Evolutionary conservation across 1,140 invertebrate genomes (phyloP), one percentile per base, ranked within the genome.

Genomic region (Caenorhabditis latens): DNA sequence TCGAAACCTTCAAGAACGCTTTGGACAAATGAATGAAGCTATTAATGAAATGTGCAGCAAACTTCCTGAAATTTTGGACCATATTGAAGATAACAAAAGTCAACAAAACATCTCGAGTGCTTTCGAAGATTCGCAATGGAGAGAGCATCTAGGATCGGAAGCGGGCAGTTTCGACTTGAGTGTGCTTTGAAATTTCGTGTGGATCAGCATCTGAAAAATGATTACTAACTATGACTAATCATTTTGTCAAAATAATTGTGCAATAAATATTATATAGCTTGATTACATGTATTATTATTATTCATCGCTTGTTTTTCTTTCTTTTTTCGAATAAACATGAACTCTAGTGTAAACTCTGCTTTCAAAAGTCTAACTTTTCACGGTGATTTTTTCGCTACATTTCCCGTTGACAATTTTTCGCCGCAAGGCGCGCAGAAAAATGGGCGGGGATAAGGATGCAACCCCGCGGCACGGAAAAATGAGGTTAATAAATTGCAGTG

Each of bases 121-220:
- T 8, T 71, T 71, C n/a, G 42, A 71, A 11, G 65, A 71, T 46
- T 71, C 65, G n/a, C 43, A 21, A 43, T 71, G 65, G 65, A 42
- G 42, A 19, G 21, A 14, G 8, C 40, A 46, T 6, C 11, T 71
- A n/a, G 65, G 43, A 46, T 46, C 24, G 9, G 40, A 71, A 46
- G 65, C 40, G n/a, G 65, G 42, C 14, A 71, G n/a, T 32, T 71
- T 63, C 61, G 24, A 63, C 11, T 8, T 7, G 11, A 63, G n/a
- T 40, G 21, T 32, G 61, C 24, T 63, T 21, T 63, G 32, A 32
- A 8, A 32, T 11, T 21, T 63, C 11, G 9, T 32, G 11, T 32
- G 32, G 11, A 63, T 63, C 24, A 63, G 2, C 13, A n/a, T n/a
- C 13, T 63, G 61, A 9, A 40, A 32, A 63, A 63, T 32, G 61